Evolutionary conservation across 2,797 vertebrate genomes (phyloP), one percentile per base, ranked within the genome.

Genomic region (Pangasius sanitwongsei): DNA sequence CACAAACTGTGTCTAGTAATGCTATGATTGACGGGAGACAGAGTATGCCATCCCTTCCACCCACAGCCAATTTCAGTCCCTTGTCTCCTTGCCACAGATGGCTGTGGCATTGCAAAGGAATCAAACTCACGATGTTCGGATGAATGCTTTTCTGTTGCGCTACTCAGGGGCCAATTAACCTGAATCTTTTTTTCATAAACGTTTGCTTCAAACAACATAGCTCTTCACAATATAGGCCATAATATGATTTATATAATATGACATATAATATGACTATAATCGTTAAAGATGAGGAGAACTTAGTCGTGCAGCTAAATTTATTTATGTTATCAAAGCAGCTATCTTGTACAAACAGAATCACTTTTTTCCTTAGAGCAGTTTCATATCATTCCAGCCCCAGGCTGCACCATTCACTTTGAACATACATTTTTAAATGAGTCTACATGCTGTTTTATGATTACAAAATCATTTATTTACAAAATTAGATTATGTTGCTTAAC

Each of bases 231-330:
- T 72, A 25, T 78, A 25, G 6, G 44, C 44, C 16, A 28, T 90
- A 90, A 84, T 87, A 74, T 85, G 31, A 92, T 85, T 86, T 83
- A 55, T 16, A 55, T 34, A 53, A 18, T 18, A 75, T 55, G 16
- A 82, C 70, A 23, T 23, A 44, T 23, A 74, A 18, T 53, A 80
- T 31, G 28, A 78, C 3, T 31, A 55, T 55, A 13, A 31, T 31
- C 15, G 2, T 53, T 78, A 6, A 78, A 55, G 16, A 55, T 53
- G 4, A 78, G 12, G 48, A 53, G 72, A 75, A 48, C 9, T 74
- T 31, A 53, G 53, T 81, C 16, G 34, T 20, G 78, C 7, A 57
- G n/a, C 2, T 11, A 6, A 80, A 55, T 57, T 50, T n/a, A 18
- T 34, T 57, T 55, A 0, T 80, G 12, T n/a, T 28, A 53, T n/a